Evolutionary conservation across 2,797 vertebrate genomes (phyloP).

Genomic region (Dendrocincla fuliginosa): DNA sequence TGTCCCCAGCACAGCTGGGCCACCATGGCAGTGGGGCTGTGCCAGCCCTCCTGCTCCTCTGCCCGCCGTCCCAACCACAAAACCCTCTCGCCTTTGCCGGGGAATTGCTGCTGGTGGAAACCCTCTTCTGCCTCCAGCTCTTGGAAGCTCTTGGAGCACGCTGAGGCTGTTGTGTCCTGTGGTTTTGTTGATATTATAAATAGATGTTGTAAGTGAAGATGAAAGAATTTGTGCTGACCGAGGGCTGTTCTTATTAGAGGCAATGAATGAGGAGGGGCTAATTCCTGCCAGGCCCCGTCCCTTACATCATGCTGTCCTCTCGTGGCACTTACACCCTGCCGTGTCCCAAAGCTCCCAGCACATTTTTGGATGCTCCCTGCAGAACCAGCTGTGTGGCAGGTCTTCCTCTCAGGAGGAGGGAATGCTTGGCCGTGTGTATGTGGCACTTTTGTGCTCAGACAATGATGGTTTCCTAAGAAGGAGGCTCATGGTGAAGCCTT

Average conservation of each 20-base stretch:
- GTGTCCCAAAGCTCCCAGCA: background rate
- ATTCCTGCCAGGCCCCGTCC: background rate
- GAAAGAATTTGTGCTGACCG: background rate
- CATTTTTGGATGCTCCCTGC: background rate
- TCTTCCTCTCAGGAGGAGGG: background rate
- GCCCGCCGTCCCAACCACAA: background rate
- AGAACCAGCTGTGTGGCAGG: rapidly evolving
- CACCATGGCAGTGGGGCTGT: rapidly evolving
- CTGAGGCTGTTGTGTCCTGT: background rate
- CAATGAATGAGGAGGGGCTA: background rate
- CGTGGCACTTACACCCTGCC: rapidly evolving
- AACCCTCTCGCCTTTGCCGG: rapidly evolving
- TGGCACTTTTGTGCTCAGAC: background rate
- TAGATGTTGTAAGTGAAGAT: background rate
- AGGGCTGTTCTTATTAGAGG: background rate
- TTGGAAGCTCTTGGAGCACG: background rate
- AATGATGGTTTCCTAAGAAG: background rate
- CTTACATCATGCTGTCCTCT: background rate
- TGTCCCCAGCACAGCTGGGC: background rate
- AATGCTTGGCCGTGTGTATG: rapidly evolving
- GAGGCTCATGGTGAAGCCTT: background rate
- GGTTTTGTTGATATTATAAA: conserved; percentile 2
- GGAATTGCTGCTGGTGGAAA: background rate
- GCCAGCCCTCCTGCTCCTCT: background rate
- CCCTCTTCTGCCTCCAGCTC: background rate